Evolutionary conservation across 2,113 vertebrate genomes (phyloP).

Genomic region (Monopterus albus): DNA sequence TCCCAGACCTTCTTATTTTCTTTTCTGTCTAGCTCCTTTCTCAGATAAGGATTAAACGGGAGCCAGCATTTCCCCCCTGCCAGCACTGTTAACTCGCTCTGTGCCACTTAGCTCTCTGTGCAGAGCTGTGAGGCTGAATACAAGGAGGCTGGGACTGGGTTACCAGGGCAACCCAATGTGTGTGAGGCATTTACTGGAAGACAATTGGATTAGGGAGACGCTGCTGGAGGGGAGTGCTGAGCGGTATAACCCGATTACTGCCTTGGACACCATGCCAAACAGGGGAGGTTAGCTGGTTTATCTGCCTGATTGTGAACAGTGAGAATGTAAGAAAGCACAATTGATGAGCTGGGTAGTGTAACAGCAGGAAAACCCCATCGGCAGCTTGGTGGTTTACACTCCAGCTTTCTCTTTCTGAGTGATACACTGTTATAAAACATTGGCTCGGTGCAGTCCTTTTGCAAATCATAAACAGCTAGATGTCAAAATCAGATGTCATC

Average conservation of each 20-base stretch:
- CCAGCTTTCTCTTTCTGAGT: background rate
- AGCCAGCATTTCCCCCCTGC: constrained; percentile 26
- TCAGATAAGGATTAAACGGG: constrained; percentile 20
- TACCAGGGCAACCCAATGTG: constrained; percentile 67
- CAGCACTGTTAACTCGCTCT: constrained; percentile 18
- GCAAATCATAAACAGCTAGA: too few species aligned
- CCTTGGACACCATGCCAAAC: constrained; percentile 3
- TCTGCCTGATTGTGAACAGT: constrained; percentile 52
- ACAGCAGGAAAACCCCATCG: constrained; percentile 13
- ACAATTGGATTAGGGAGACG: constrained; percentile 66
- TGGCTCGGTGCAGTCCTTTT: too few species aligned
- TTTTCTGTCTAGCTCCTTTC: constrained; percentile 12
- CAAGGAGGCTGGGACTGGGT: constrained; percentile 47
- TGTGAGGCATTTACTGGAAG: constrained; percentile 59
- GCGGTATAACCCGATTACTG: constrained; percentile 67
- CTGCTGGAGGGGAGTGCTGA: constrained; percentile 42
- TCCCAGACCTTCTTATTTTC: constrained; percentile 11
- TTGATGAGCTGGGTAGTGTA: constrained; percentile 32
- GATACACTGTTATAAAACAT: too few species aligned
- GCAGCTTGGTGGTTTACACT: background rate
- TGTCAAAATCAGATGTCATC: background rate
- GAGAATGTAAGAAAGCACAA: constrained; percentile 45
- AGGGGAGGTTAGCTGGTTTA: constrained; percentile 21
- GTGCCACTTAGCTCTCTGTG: background rate
- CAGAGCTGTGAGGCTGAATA: constrained; percentile 26